Conservation (phyloP, 1,140 invertebrate genomes). For the Zaprionus tsacasi region DNA sequence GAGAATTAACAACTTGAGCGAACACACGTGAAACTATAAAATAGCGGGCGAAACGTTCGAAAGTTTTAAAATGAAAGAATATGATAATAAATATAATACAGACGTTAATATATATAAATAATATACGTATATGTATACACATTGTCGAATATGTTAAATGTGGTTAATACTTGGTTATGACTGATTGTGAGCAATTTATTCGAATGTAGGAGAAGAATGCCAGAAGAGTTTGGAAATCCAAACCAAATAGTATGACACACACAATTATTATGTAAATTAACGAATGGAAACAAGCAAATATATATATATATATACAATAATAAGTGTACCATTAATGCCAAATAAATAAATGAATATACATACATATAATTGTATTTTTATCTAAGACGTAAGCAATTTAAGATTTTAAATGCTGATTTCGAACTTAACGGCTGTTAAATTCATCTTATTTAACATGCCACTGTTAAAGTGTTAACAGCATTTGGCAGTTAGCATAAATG, state of each 20-base stretch:
- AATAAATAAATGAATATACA: constrained; percentile 69
- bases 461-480: background rate
- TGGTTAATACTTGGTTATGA: constrained; percentile 51
- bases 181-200: constrained; percentile 63
- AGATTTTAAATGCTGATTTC: background rate
- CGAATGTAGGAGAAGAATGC: constrained; percentile 23
- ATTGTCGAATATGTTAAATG: constrained; percentile 38
- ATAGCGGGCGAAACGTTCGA: constrained; percentile 29
- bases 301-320: constrained; percentile 44
- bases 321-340: constrained; percentile 66
- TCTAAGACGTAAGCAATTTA: background rate
- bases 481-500: background rate
- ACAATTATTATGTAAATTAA: constrained; percentile 34
- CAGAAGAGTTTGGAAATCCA: constrained; percentile 41
- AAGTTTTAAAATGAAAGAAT: constrained; percentile 44
- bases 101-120: constrained; percentile 23
- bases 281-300: constrained; percentile 44
- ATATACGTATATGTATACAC: constrained; percentile 20
- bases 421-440: background rate
- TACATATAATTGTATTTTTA: constrained; percentile 45
- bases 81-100: constrained; percentile 49
- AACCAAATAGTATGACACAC: constrained; percentile 20
- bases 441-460: background rate
- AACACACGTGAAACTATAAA: constrained; percentile 23
- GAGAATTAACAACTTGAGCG: constrained; percentile 24